Conservation (phyloP, 2,888 invertebrate species). For the Vannuccia rotundouncinata region DNA sequence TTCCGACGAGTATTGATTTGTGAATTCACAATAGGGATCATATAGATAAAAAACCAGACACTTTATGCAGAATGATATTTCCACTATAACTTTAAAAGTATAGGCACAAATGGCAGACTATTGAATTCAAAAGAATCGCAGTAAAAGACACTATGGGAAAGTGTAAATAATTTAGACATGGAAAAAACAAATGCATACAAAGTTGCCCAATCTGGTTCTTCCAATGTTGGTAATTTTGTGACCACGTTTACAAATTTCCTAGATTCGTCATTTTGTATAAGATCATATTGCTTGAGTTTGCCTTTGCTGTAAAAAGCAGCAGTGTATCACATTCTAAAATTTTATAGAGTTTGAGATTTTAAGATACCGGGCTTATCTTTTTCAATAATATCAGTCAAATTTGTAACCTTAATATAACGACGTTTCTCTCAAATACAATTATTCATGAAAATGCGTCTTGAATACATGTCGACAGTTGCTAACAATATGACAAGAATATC, state of each 20-base stretch:
- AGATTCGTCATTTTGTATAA: background rate
- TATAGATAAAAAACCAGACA: too few relatives aligned
- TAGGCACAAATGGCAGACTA: too few relatives aligned
- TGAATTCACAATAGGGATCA: too few relatives aligned
- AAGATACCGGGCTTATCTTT: background rate
- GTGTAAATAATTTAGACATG: too few relatives aligned
- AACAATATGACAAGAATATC: background rate
- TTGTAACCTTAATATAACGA: background rate
- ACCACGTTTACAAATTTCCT: background rate
- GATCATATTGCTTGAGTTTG: background rate
- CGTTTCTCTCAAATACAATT: background rate
- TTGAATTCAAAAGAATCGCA: too few relatives aligned
- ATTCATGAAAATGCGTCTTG: background rate
- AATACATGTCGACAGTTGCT: background rate
- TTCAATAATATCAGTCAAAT: background rate
- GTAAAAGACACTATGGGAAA: too few relatives aligned
- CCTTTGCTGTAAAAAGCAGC: background rate
- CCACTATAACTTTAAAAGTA: too few relatives aligned
- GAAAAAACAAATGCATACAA: background rate
- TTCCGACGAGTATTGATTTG: background rate
- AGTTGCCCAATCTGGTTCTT: background rate
- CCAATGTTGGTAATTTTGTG: background rate
- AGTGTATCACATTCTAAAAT: background rate
- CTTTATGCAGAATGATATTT: too few relatives aligned
- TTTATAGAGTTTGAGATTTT: background rate